Conservation (phyloP, 2,797 vertebrate genomes). For the Lycodopsis pacificus region DNA sequence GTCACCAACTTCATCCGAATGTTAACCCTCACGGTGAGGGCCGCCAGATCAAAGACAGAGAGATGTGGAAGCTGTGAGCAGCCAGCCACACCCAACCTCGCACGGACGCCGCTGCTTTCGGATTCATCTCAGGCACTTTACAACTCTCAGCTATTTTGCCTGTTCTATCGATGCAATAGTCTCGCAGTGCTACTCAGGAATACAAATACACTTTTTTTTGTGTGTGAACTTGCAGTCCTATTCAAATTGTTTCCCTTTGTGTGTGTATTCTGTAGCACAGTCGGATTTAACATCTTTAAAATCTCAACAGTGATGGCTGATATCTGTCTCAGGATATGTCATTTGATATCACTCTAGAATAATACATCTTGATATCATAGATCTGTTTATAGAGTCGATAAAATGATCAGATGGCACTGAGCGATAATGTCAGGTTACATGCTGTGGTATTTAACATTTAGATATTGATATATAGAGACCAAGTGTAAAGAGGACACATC, state of each 20-base stretch:
- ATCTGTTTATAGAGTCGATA: background rate
- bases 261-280: background rate
- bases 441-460: background rate
- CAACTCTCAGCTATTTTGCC: constrained; percentile 16
- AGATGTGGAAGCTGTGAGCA: constrained; percentile 1
- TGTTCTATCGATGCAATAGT: constrained; percentile 19
- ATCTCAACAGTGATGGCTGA: background rate
- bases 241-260: constrained; percentile 38
- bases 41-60: constrained; percentile 36
- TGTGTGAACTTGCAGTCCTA: constrained; percentile 9
- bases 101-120: constrained; percentile 15
- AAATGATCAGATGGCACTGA: background rate
- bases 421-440: background rate
- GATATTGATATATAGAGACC: background rate
- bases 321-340: background rate
- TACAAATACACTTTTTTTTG: constrained; percentile 25
- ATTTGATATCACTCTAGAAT: background rate
- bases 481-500: background rate
- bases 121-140: constrained; percentile 39
- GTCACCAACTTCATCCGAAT: constrained; percentile 26
- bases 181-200: constrained; percentile 6
- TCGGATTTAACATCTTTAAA: constrained; percentile 5
- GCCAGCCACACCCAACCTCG: constrained; percentile 33
- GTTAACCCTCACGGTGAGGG: constrained; percentile 18
- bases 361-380: background rate